phyloP scores from a whole-genome alignment of 2,888 invertebrate genomes.

The Archips crataeganus region DNA sequence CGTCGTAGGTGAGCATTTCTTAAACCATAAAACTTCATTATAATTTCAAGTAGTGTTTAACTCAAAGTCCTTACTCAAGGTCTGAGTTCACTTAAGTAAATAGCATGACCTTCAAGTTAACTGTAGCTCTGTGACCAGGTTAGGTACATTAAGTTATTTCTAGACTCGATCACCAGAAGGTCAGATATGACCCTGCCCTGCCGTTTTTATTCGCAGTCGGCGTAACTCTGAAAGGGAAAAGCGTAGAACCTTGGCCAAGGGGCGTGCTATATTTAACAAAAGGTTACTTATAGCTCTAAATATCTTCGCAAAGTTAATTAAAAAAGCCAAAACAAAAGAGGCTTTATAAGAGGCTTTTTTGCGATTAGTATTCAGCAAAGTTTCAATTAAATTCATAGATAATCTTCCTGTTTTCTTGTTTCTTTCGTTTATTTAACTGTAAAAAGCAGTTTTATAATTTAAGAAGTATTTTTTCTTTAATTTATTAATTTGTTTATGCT shows the following conservation, averaged over 20 bases:
- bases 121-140: not conserved
- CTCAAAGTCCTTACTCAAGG: too few relatives aligned
- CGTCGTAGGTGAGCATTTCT: too few relatives aligned
- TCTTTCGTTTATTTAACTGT: not conserved
- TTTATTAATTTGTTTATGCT: too few relatives aligned
- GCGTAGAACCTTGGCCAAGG: not conserved
- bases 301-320: conserved; percentile 8
- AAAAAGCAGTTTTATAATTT: not conserved
- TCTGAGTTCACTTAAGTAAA: too few relatives aligned
- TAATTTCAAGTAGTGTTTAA: too few relatives aligned
- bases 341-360: not conserved
- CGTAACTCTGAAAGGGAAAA: not conserved
- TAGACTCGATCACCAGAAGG: too few relatives aligned
- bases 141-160: not conserved
- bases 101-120: not conserved
- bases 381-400: not conserved
- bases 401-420: not conserved
- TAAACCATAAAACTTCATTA: too few relatives aligned
- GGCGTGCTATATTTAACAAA: conserved; percentile 7
- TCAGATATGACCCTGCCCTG: not conserved
- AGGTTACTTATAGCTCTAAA: not conserved
- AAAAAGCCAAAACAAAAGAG: conserved; percentile 1
- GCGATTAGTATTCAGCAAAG: conserved; percentile 2
- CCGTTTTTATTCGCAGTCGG: not conserved
- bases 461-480: too few relatives aligned